Evolutionary conservation across 2,888 invertebrate species (phyloP).

Genomic region (Tanypteryx hageni): DNA sequence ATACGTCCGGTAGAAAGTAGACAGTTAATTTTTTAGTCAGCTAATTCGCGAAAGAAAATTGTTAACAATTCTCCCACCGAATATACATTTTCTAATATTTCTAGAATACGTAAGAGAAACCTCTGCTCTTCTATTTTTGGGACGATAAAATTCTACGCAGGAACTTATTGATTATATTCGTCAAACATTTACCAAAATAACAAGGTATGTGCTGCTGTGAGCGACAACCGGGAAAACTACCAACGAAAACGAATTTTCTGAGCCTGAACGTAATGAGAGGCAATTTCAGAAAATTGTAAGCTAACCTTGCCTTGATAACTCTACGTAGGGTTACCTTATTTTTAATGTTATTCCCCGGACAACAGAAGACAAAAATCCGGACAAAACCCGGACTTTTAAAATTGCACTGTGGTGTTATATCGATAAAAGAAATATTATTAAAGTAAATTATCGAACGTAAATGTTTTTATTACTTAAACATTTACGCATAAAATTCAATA

Average conservation of each 20-base stretch:
- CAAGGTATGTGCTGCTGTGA: conserved; percentile 19
- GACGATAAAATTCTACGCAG: conserved; percentile 35
- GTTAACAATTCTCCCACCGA: background rate
- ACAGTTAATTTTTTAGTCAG: background rate
- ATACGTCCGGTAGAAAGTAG: background rate
- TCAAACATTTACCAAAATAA: conserved; percentile 38
- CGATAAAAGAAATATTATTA: too few species aligned
- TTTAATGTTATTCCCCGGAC: too few species aligned
- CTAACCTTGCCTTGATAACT: too few species aligned
- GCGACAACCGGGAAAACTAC: conserved; percentile 22
- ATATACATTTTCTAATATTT: background rate
- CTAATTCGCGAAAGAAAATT: background rate
- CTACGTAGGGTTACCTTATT: too few species aligned
- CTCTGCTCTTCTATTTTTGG: background rate
- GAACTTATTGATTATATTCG: conserved; percentile 5
- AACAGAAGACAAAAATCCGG: too few species aligned
- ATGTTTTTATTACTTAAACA: too few species aligned
- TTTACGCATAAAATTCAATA: too few species aligned
- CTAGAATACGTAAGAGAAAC: background rate
- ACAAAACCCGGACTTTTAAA: too few species aligned
- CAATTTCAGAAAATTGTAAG: too few species aligned
- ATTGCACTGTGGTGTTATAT: too few species aligned
- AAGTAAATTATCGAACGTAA: too few species aligned
- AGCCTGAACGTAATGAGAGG: too few species aligned
- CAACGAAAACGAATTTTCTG: background rate